phyloP scores from a whole-genome alignment of 2,888 invertebrate genomes.

The Chaitophorus viminalis region DNA sequence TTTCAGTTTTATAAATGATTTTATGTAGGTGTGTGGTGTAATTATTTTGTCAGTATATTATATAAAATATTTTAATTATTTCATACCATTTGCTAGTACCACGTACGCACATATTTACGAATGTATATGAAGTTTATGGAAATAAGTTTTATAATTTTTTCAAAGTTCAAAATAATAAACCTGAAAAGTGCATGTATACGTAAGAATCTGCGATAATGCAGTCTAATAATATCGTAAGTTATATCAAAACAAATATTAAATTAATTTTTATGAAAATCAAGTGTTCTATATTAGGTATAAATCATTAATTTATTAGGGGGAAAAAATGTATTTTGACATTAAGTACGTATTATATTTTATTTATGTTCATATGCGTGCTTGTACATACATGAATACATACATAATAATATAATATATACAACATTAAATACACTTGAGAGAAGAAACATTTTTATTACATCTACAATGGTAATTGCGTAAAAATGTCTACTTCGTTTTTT shows the following conservation, averaged over 20 bases:
- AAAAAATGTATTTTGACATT: not conserved
- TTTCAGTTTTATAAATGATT: not conserved
- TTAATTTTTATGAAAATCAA: not conserved
- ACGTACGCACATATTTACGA: too few species aligned
- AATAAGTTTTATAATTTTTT: too few species aligned
- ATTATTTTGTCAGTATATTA: not conserved
- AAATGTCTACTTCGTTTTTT: not conserved
- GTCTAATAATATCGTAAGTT: too few species aligned
- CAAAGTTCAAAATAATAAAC: too few species aligned
- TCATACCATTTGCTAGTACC: too few species aligned
- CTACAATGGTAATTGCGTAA: not conserved
- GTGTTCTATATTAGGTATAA: not conserved
- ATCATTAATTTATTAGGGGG: not conserved
- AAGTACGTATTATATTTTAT: not conserved
- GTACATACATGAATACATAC: not conserved
- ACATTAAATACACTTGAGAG: not conserved
- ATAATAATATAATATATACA: not conserved
- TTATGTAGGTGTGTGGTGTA: not conserved
- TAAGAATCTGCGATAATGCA: too few species aligned
- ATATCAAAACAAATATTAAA: too few species aligned
- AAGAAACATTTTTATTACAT: not conserved
- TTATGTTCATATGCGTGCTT: not conserved
- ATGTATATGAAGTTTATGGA: too few species aligned
- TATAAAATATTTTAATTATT: too few species aligned
- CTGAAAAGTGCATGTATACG: too few species aligned